Evolutionary conservation across 2,888 invertebrate species (phyloP), one percentile per base, ranked within the genome.

Genomic region (Rhagophthalmus giganteus): DNA sequence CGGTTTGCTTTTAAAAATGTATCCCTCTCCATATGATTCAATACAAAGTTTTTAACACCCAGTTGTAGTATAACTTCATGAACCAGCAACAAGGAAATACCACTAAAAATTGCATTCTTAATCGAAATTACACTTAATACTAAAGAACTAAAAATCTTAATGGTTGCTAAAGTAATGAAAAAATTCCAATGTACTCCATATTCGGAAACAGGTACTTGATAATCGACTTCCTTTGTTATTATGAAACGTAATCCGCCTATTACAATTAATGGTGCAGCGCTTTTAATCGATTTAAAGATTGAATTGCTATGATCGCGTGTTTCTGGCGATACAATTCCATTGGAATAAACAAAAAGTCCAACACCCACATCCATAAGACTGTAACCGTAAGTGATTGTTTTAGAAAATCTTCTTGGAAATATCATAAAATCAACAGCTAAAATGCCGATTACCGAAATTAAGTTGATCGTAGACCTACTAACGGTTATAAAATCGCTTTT

Each of bases 171-270:
- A 0, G 96, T 97, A 59, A 95, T 86, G 74, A 98, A 99, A 72
- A 99, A 99, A 75, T 99, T 99, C 92, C 97, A 95, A 73, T 99
- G 97, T 0, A 87, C 81, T 0, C 99, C 99, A 78, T 99, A 99
- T 72, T 99, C 99, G 0, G 88, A 84, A 0, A 90, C 83, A 72
- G 94, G 90, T 64, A 90, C 88, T 47, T 91, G 89, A 72, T 99
- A 98, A 59, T 88, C 83, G 1, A 87, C 75, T 28, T 82, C 71
- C 63, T 81, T 78, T 1, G 77, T 82, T 0, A 87, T 70, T 9
- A 85, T 39, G 58, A 81, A 84, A 54, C 91, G 79, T 0, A 76
- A 76, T 1, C 83, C 52, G 0, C 90, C 91, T 28, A 91, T 71
- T 0, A 82, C 38, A 8, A 85, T 58, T 11, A 86, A 61, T 1